These are phyloP conservation scores for Sitta europaea DNA, from an alignment of 2,113 vertebrate species.

Conservation along the genomic window DNA sequence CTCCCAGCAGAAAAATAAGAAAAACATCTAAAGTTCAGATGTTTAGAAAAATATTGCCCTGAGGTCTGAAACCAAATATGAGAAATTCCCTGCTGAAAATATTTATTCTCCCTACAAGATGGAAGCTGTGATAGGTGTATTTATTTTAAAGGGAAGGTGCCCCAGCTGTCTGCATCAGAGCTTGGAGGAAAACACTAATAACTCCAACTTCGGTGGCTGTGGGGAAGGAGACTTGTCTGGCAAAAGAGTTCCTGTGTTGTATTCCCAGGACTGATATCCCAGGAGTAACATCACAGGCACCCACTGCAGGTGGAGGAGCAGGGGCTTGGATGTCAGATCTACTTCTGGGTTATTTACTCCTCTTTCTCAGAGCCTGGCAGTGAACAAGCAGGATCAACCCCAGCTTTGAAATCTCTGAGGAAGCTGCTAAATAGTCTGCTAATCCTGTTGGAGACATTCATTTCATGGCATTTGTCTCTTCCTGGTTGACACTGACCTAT, in stretches of 20 bases:
- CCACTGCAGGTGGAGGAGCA: not conserved
- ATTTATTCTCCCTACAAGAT: not conserved
- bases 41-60: slow-evolving; percentile 19
- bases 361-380: not conserved
- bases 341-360: not conserved
- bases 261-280: not conserved
- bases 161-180: not conserved
- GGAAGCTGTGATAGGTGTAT: not conserved
- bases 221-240: not conserved
- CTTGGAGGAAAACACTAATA: not conserved
- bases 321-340: not conserved
- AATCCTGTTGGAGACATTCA: not conserved
- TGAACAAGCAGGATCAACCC: not conserved
- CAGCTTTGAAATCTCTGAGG: not conserved
- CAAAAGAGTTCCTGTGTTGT: not conserved
- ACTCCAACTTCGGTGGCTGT: not conserved
- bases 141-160: slow-evolving; percentile 6
- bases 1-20: not conserved
- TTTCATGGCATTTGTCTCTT: not conserved
- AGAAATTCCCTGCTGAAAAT: slow-evolving; percentile 5
- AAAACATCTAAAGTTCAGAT: not conserved
- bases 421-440: not conserved
- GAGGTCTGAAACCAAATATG: slow-evolving; percentile 1
- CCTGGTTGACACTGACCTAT: accelerated
- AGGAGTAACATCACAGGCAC: not conserved